Percentiles rank a stretch among this genome's conserved stretches.
Evolutionary conservation across 2,797 vertebrate species (phyloP).

Genomic region (Argentina silus): DNA sequence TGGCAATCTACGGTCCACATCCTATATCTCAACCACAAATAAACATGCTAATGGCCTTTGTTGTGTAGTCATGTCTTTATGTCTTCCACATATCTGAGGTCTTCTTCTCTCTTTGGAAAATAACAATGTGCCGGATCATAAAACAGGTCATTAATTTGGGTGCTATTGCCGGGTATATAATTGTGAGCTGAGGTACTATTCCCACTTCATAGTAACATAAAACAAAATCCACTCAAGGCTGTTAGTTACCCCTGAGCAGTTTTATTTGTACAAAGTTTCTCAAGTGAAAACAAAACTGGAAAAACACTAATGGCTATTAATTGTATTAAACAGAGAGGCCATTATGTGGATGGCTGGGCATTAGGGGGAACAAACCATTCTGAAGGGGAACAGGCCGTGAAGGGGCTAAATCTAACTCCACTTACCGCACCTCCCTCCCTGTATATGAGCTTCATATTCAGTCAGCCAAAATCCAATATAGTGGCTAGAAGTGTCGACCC

Average conservation of each 20-base stretch:
- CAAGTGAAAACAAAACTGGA: conserved; percentile 21
- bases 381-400: neutral
- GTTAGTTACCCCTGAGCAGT: conserved; percentile 8
- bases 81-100: neutral
- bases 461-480: neutral
- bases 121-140: conserved; percentile 14
- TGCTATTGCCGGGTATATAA: conserved; percentile 8
- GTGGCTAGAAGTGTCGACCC: neutral
- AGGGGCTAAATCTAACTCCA: neutral
- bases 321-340: conserved; percentile 18
- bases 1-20: neutral
- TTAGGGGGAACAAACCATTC: conserved; percentile 1
- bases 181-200: conserved; percentile 10
- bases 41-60: conserved; percentile 13
- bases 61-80: neutral
- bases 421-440: neutral
- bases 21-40: conserved; percentile 2
- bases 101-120: conserved; percentile 1
- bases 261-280: conserved; percentile 24
- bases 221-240: conserved; percentile 8
- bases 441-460: conserved; percentile 4
- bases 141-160: conserved; percentile 17
- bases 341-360: conserved; percentile 2
- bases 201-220: neutral
- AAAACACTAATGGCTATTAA: conserved; percentile 19